Evolutionary conservation across 2,888 invertebrate genomes (phyloP), one percentile per base, ranked within the genome.

Genomic region (Troides helena): DNA sequence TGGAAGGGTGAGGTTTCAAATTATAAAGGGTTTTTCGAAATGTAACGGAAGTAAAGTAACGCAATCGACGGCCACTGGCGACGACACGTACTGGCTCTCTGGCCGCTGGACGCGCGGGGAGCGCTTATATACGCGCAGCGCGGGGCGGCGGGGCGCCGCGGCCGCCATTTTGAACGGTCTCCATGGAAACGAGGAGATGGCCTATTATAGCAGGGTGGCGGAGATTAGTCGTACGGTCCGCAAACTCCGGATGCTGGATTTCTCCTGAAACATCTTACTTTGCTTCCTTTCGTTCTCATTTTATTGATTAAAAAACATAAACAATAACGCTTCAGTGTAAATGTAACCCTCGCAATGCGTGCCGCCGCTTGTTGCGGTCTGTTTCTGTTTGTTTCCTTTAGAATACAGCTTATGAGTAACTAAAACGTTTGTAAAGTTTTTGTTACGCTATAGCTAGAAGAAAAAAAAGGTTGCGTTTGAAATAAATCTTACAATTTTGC

Each of bases 141-240:
- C 79, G 75, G 76, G 78, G 81, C 77, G 46, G 46, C 4, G 46
- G 46, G 14, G 46, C 14, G 4, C 4, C 39, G 69, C 75, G 79
- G 80, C 92, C 84, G 92, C 92, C 92, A 92, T 92, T 89, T 92
- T 92, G 88, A 77, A 78, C 79, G 78, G 90, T 92, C 82, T 75
- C 88, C 77, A 91, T 90, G 76, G 89, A 75, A 77, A 92, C 89
- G 81, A 86, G 91, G 92, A 92, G 92, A 92, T 92, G 92, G 92
- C 91, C 92, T 92, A 92, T 92, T 92, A 92, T 85, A 85, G 85
- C 85, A 89, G 90, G 91, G 91, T 90, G 90, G 91, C 79, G 87
- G 84, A 92, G 92, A 92, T 92, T 91, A 92, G 88, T 84, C 72
- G 90, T 90, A 92, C 77, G 74, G 90, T 81, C 77, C 83, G 87